Evolutionary conservation across 2,888 invertebrate genomes (phyloP).

Genomic region (Agriopis leucophaearia): DNA sequence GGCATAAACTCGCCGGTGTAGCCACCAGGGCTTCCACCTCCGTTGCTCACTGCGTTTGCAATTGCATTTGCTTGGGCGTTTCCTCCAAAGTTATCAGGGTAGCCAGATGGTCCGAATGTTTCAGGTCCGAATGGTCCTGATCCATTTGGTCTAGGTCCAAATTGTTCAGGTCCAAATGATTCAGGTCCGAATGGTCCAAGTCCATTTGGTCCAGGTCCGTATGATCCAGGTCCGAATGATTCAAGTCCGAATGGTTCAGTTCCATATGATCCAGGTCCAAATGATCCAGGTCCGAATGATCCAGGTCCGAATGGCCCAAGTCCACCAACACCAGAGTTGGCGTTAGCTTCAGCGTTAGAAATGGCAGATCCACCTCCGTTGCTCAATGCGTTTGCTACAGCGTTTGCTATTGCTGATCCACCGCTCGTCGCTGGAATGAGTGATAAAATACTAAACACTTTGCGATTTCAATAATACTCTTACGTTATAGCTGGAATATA

Average conservation of each 20-base stretch:
- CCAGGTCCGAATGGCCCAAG: not conserved
- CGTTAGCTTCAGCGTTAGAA: conserved; percentile 28
- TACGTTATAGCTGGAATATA: no score
- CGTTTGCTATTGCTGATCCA: conserved; percentile 15
- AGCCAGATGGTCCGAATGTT: not conserved
- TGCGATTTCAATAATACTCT: no score
- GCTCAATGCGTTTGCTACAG: conserved; percentile 15
- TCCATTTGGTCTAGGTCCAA: not conserved
- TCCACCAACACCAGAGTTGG: conserved; percentile 17
- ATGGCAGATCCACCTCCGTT: conserved; percentile 38
- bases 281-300: not conserved
- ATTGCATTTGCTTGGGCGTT: conserved; percentile 17
- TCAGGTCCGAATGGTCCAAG: not conserved
- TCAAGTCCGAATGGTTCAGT: conserved; percentile 2
- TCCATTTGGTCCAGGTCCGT: not conserved
- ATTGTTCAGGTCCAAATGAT: not conserved
- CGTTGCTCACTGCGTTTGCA: conserved; percentile 40
- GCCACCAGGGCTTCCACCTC: conserved; percentile 11
- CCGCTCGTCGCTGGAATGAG: conserved; percentile 6
- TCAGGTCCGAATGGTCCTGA: not conserved
- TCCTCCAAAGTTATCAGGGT: conserved; percentile 13
- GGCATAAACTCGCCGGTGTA: conserved; percentile 2
- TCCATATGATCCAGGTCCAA: not conserved
- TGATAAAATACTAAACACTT: not conserved
- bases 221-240: not conserved